phyloP scores from a whole-genome alignment of 2,888 invertebrate species.

The Bombyx huttoni region DNA sequence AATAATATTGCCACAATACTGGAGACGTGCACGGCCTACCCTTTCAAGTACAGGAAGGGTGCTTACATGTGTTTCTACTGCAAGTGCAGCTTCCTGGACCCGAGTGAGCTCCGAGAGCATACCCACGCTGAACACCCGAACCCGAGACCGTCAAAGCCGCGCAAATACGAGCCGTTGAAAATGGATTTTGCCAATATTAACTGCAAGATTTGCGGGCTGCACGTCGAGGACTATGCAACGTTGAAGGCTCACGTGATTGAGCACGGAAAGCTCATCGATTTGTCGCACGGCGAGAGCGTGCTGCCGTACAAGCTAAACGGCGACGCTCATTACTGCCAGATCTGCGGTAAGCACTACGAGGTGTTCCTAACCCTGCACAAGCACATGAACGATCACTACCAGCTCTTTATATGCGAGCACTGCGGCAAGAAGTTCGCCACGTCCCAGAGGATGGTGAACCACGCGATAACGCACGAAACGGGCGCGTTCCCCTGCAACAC shows the following conservation, averaged over 20 bases:
- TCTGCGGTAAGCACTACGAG: conserved; percentile 56
- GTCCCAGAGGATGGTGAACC: conserved; percentile 52
- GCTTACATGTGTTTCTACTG: conserved; percentile 57
- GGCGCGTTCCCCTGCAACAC: conserved; percentile 51
- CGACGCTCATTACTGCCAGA: conserved; percentile 49
- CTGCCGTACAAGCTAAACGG: conserved; percentile 55
- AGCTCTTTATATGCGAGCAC: conserved; percentile 59
- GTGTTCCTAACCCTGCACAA: conserved; percentile 57
- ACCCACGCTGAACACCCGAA: conserved; percentile 36
- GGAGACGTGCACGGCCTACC: conserved; percentile 51
- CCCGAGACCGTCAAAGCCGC: conserved; percentile 35
- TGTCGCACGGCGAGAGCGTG: conserved; percentile 46
- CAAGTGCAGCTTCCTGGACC: conserved; percentile 48
- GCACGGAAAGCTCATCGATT: conserved; percentile 43
- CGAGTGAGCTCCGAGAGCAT: conserved; percentile 51
- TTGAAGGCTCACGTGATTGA: conserved; percentile 42
- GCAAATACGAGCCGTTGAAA: conserved; percentile 57
- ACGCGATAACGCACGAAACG: conserved; percentile 46
- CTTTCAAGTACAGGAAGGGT: conserved; percentile 60
- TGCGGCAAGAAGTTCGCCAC: conserved; percentile 60
- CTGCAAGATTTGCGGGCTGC: conserved; percentile 42
- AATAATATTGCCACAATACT: conserved; percentile 49
- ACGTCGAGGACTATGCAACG: conserved; percentile 34
- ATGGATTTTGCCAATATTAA: conserved; percentile 45
- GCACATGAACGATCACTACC: conserved; percentile 63